Base-by-base conservation (phyloP, 2,888 invertebrate genomes). In the Corythucha ciliata region DNA sequence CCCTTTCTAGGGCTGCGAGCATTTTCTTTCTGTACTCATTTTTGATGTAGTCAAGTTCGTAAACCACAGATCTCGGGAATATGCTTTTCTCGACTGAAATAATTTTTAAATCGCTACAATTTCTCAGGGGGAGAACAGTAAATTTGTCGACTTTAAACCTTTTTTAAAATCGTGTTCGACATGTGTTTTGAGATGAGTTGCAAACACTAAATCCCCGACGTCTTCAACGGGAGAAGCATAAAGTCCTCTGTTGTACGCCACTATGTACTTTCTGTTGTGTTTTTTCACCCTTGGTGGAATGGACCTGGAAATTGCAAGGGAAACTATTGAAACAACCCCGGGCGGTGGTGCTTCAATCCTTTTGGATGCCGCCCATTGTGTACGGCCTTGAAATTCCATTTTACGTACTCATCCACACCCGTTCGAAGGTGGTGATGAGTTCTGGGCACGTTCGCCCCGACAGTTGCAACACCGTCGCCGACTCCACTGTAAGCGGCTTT, bases 21-120 rank as follows among this genome's bases (percentile, higher is more conserved):
- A 52, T 53, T 14, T 25, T 24, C 47, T 53, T 29, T 20, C 18
- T 48, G 45, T 54, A 45, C 39, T 50, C 36, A 16, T 45, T 41
- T 33, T 49, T 54, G 12, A 41, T 39, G 40, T 42, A 49, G 12
- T 47, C 47, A 29, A 55, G 34, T 37, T 55, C 55, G 34, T 41
- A 52, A 14, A 52, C 42, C 8, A 52, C 40, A 16, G 55, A 55
- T 32, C 55, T 16, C 1, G 55, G 55, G 40, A 55, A 55, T 29
- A 55, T 7, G 18, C 49, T 48, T 22, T 42, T 48, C 26, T 27
- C 16, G 12, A 27, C 55, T 44, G 20, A 3, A 39, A 32, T 25
- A 10, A 20, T 5, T 18, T 18, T n/a, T 18, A n/a, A 2, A 14
- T 45, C 45, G 2, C 3, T 16, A 14, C 21, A 10, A 20, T 20